Evolutionary conservation across 2,113 vertebrate species (phyloP).

Genomic region (Miniopterus natalensis): DNA sequence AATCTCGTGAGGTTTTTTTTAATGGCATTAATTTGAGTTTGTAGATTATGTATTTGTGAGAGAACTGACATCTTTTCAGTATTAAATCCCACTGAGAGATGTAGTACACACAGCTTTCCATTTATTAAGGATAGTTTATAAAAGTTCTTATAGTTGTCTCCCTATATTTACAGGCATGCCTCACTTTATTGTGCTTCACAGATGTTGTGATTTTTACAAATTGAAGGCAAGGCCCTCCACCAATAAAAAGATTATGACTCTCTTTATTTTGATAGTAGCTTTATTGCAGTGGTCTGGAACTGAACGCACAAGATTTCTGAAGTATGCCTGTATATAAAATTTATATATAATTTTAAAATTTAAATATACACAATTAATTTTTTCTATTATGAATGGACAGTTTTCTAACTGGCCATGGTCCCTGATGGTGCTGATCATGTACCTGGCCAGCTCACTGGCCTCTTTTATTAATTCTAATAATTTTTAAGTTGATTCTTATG

Average conservation of each 20-base stretch:
- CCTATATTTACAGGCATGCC: not conserved
- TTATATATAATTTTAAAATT: not conserved
- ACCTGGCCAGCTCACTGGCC: not conserved
- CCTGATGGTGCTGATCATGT: not conserved
- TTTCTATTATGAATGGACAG: not conserved
- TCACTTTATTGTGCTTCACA: not conserved
- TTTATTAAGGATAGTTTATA: not conserved
- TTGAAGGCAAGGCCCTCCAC: not conserved
- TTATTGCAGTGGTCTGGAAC: not conserved
- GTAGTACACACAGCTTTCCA: not conserved
- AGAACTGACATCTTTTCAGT: not conserved
- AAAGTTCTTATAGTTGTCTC: not conserved
- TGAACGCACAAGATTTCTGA: not conserved
- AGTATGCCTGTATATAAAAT: not conserved
- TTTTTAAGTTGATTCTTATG: conserved; percentile 41
- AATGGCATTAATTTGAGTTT: not conserved
- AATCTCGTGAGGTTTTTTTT: not conserved
- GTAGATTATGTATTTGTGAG: not conserved
- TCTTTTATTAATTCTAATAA: conserved; percentile 13
- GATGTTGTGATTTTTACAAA: not conserved
- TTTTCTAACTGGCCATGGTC: not conserved
- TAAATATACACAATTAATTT: not conserved
- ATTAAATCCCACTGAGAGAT: not conserved
- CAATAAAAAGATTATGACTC: not conserved
- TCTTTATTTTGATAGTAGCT: too few relatives aligned